Evolutionary conservation across 1,140 invertebrate genomes (phyloP).

Genomic region (Diabrotica undecimpunctata): DNA sequence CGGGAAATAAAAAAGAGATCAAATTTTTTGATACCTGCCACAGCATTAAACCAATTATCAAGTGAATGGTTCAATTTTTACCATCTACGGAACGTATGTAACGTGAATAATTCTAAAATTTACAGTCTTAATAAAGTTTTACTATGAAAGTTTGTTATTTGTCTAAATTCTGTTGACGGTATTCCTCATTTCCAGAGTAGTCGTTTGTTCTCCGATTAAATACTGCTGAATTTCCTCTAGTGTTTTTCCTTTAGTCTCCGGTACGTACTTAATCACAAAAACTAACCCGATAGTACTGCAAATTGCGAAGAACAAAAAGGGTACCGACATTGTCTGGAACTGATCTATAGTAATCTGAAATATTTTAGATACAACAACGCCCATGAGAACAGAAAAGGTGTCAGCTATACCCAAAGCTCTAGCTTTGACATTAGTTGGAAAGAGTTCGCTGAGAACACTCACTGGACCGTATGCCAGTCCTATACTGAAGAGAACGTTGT

Average conservation of each 20-base stretch:
- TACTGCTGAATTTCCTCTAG: slow-evolving; percentile 52
- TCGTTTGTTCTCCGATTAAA: slow-evolving; percentile 30
- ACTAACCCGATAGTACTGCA: slow-evolving; percentile 60
- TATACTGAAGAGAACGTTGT: slow-evolving; percentile 66
- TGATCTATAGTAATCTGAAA: slow-evolving; percentile 60
- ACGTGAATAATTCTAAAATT: no score
- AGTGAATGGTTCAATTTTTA: no score
- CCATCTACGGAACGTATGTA: no score
- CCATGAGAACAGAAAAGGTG: slow-evolving; percentile 64
- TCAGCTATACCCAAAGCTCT: slow-evolving; percentile 66
- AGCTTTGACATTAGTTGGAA: slow-evolving; percentile 65
- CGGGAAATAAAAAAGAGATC: no score
- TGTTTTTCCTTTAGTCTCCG: slow-evolving; percentile 80
- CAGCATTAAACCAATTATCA: no score
- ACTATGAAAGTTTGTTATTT: no score
- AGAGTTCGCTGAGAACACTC: slow-evolving; percentile 69
- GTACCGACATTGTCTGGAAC: slow-evolving; percentile 58
- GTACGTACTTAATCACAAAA: slow-evolving; percentile 62
- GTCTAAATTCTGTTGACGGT: no score
- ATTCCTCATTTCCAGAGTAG: not conserved
- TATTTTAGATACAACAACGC: slow-evolving; percentile 70
- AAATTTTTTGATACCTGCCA: no score
- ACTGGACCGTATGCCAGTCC: slow-evolving; percentile 69
- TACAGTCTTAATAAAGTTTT: no score
- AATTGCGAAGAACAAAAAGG: slow-evolving; percentile 70